A percentile compares a stretch with the other conserved stretches of the same genome.
phyloP scores from a whole-genome alignment of 1,140 invertebrate species.

The Tyrophagus putrescentiae region DNA sequence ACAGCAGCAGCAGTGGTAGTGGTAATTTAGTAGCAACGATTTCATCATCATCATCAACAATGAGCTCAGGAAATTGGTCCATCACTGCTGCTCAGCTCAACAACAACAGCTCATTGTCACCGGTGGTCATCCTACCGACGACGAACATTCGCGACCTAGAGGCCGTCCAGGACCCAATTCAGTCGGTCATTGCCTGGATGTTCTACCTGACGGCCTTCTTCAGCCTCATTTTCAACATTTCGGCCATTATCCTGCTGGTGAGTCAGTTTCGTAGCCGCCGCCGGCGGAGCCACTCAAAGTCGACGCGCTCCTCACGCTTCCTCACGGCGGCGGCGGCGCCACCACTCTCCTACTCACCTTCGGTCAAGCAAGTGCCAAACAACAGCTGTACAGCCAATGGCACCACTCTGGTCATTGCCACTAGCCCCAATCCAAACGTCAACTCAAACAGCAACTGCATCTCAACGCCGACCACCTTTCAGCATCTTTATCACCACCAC shows the following conservation, averaged over 20 bases:
- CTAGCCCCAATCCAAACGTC: neutral
- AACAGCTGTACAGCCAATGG: neutral
- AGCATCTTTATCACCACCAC: slow-evolving; percentile 5
- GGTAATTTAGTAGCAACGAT: too few species aligned
- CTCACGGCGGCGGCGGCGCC: too few species aligned
- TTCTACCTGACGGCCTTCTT: slow-evolving; percentile 33
- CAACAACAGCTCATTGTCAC: too few species aligned
- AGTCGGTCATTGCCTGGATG: slow-evolving; percentile 31
- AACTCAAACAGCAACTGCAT: neutral
- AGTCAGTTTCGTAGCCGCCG: neutral
- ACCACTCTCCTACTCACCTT: too few species aligned
- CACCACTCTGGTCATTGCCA: too few species aligned
- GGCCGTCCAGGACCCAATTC: slow-evolving; percentile 23
- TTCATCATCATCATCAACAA: too few species aligned
- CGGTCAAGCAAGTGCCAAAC: neutral
- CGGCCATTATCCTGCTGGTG: slow-evolving; percentile 33
- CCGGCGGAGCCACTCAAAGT: neutral
- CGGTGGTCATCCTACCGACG: too few species aligned
- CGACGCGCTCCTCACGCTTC: too few species aligned
- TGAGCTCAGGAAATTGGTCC: too few species aligned
- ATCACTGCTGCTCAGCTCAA: too few species aligned
- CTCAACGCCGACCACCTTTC: neutral
- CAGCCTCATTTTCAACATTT: slow-evolving; percentile 32
- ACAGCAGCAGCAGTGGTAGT: too few species aligned
- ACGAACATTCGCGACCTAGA: too few species aligned